phyloP scores from a whole-genome alignment of 2,888 invertebrate genomes.

The Tillus elongatus region DNA sequence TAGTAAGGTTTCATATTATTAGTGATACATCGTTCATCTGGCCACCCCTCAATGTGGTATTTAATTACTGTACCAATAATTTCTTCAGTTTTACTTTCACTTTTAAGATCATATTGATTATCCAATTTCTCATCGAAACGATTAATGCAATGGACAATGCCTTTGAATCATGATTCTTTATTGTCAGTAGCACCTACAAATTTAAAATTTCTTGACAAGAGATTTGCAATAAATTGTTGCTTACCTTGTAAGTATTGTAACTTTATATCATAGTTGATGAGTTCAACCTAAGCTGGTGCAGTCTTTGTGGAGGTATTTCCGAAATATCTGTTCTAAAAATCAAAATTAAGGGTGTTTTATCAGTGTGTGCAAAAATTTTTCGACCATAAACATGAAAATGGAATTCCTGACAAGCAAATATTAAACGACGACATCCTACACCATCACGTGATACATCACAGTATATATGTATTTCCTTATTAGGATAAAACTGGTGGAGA shows the following conservation, averaged over 20 bases:
- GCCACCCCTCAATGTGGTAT: slow-evolving; percentile 1
- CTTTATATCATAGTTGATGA: slow-evolving; percentile 5
- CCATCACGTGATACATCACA: slow-evolving; percentile 5
- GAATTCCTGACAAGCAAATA: not conserved
- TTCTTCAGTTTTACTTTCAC: not conserved
- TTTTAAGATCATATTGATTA: no score
- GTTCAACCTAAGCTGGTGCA: slow-evolving; percentile 8
- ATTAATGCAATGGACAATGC: no score
- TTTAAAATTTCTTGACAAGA: slow-evolving; percentile 7
- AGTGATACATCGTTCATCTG: no score
- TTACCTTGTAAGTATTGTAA: slow-evolving; percentile 11
- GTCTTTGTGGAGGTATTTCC: not conserved
- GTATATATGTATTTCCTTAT: not conserved
- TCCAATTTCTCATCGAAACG: no score
- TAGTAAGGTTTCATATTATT: no score
- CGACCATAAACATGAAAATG: not conserved
- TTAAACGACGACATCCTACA: not conserved
- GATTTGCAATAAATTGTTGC: slow-evolving; percentile 8
- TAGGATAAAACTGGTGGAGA: not conserved
- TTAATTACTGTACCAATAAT: not conserved
- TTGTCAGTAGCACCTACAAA: no score
- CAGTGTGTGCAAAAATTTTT: not conserved
- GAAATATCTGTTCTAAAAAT: not conserved
- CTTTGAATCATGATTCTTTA: no score
- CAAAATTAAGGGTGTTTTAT: not conserved